These are phyloP conservation scores for Himalopsyche anomala DNA, from an alignment of 2,888 invertebrate genomes.

Conservation along the genomic window DNA sequence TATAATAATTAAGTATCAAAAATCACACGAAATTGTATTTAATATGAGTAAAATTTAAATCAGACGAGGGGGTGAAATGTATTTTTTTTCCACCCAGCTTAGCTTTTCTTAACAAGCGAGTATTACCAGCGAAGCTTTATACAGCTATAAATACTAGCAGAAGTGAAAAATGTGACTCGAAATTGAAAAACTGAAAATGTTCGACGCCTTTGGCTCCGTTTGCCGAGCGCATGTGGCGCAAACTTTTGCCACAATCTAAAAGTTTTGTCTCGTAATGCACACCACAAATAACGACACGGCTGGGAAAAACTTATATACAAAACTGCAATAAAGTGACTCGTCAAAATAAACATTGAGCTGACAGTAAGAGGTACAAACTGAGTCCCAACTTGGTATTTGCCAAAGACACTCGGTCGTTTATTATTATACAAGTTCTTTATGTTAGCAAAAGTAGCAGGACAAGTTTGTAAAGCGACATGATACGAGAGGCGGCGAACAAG, in stretches of 20 bases:
- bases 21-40: too few species aligned
- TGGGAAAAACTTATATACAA: neutral
- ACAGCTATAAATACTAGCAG: too few species aligned
- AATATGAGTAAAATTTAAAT: too few species aligned
- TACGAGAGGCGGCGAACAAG: too few species aligned
- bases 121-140: too few species aligned
- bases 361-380: neutral
- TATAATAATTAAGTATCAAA: too few species aligned
- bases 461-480: too few species aligned
- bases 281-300: neutral
- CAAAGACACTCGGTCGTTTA: neutral
- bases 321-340: conserved; percentile 33
- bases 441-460: too few species aligned
- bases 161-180: conserved; percentile 3
- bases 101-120: too few species aligned
- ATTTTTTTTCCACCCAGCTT: too few species aligned
- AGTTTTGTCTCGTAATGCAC: neutral
- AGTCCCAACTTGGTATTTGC: neutral
- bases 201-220: neutral
- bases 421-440: too few species aligned
- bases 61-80: too few species aligned
- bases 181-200: conserved; percentile 22
- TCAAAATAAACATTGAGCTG: conserved; percentile 14
- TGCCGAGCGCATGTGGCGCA: neutral
- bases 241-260: conserved; percentile 10